A percentile compares a stretch with the other conserved stretches of the same genome.
Conservation (phyloP, 2,797 vertebrate species). For the Melanotaenia maccullochi region DNA sequence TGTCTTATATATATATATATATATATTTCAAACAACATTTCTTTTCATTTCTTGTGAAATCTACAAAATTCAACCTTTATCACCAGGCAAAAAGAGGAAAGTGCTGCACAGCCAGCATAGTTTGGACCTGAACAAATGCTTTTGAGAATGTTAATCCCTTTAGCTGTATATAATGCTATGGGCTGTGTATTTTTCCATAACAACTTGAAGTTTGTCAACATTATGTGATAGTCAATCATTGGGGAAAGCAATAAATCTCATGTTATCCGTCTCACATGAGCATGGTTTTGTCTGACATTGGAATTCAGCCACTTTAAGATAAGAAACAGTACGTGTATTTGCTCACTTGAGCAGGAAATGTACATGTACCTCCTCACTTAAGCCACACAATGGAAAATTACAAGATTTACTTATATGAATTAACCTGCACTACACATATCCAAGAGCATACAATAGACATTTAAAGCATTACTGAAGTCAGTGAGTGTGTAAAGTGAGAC, state of each 20-base stretch:
- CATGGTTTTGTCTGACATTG: not conserved
- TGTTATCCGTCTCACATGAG: not conserved
- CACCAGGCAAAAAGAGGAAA: not conserved
- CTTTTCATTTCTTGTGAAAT: too few relatives aligned
- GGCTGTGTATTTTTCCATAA: not conserved
- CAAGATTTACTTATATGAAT: not conserved
- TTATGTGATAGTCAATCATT: not conserved
- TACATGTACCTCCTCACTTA: not conserved
- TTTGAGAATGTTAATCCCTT: conserved; percentile 25
- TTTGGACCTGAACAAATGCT: conserved; percentile 1
- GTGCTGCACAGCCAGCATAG: not conserved
- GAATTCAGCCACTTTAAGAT: conserved; percentile 14
- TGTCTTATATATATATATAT: too few relatives aligned
- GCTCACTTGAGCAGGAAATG: not conserved
- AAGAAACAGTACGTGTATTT: conserved; percentile 10
- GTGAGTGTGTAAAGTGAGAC: conserved; percentile 12
- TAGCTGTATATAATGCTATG: conserved; percentile 6
- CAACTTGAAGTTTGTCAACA: not conserved
- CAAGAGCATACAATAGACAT: not conserved
- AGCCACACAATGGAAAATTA: conserved; percentile 17
- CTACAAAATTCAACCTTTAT: not conserved
- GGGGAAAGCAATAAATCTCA: not conserved
- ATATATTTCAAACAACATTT: too few relatives aligned
- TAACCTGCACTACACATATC: not conserved
- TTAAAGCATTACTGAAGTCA: conserved; percentile 1